These are phyloP conservation scores for Betta splendens DNA, from an alignment of 2,797 vertebrate species.

Conservation along the genomic window DNA sequence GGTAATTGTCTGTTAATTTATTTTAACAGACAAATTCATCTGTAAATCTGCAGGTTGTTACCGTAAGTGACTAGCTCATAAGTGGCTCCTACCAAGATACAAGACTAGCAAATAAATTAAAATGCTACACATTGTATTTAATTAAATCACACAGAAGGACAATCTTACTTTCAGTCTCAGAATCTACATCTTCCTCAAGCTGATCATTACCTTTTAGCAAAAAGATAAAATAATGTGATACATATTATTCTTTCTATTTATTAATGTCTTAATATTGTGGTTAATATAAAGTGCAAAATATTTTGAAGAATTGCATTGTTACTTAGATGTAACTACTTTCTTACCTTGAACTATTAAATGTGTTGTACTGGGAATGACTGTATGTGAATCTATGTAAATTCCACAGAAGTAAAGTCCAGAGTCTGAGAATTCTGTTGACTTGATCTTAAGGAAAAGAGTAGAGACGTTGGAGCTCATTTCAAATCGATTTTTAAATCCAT, in stretches of 20 bases:
- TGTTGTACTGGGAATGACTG: not conserved
- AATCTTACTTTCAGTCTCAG: not conserved
- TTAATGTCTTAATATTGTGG: not conserved
- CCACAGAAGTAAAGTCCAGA: slow-evolving; percentile 64
- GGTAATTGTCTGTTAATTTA: too few species aligned
- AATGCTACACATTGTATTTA: too few species aligned
- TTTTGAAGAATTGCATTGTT: too few species aligned
- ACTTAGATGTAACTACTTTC: accelerated
- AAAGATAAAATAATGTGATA: accelerated
- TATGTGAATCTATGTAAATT: slow-evolving; percentile 1
- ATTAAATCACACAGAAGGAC: too few species aligned
- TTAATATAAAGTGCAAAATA: not conserved
- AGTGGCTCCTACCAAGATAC: too few species aligned
- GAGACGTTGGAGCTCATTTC: slow-evolving; percentile 28
- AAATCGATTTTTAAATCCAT: slow-evolving; percentile 30
- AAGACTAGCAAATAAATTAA: too few species aligned
- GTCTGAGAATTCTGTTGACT: slow-evolving; percentile 26
- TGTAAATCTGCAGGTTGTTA: too few species aligned
- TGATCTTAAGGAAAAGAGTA: slow-evolving; percentile 41
- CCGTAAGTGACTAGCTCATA: too few species aligned
- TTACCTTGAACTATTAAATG: slow-evolving; percentile 39
- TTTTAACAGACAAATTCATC: too few species aligned
- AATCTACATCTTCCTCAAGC: accelerated
- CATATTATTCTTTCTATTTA: accelerated
- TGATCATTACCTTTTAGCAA: slow-evolving; percentile 6